Evolutionary conservation across 2,797 vertebrate species (phyloP).

Genomic region (Trachops cirrhosus): DNA sequence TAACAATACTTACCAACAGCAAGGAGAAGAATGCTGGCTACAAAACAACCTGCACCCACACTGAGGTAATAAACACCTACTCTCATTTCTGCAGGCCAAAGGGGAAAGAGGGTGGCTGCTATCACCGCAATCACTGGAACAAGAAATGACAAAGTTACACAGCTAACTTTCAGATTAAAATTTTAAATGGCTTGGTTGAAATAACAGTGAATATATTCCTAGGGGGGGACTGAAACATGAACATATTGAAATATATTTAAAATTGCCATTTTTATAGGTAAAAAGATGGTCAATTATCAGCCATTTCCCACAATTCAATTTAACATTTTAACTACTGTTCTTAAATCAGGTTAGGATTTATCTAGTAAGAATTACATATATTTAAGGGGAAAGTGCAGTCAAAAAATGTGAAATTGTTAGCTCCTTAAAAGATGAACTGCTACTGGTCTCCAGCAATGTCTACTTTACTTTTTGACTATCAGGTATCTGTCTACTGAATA

Average conservation of each 20-base stretch:
- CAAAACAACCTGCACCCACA: conserved; percentile 97
- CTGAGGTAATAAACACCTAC: conserved; percentile 99
- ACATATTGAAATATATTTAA: not conserved
- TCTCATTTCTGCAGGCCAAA: conserved; percentile 99
- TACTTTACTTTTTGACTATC: not conserved
- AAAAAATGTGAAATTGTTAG: conserved; percentile 10
- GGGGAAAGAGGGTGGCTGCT: conserved; percentile 96
- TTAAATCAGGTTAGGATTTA: conserved; percentile 15
- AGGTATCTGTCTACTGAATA: not conserved
- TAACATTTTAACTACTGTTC: conserved; percentile 12
- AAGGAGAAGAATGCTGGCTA: conserved; percentile 97
- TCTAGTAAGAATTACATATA: conserved; percentile 7
- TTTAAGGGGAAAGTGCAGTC: not conserved
- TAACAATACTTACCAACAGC: conserved; percentile 91
- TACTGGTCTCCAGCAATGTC: not conserved
- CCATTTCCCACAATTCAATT: not conserved
- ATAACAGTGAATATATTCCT: not conserved
- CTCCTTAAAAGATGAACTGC: not conserved
- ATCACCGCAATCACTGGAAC: conserved; percentile 95
- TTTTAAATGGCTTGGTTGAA: not conserved
- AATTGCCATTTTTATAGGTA: not conserved
- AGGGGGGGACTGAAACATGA: not conserved
- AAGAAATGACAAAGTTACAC: not conserved
- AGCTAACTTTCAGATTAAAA: not conserved
- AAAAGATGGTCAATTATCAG: conserved; percentile 19